Evolutionary conservation across 2,888 invertebrate species (phyloP).

Genomic region (Protodeltote pygarga): DNA sequence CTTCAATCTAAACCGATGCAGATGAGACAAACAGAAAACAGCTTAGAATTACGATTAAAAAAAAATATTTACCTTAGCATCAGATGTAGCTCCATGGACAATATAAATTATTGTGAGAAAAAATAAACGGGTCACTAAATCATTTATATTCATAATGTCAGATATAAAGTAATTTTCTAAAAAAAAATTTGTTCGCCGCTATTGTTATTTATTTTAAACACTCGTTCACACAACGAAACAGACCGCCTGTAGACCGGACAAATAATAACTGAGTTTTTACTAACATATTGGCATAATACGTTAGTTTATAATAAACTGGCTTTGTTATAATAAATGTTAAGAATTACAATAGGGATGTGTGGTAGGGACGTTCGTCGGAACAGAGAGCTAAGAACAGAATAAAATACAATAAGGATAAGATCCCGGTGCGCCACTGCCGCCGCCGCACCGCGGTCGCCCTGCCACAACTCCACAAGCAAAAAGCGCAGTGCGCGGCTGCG

Average conservation of each 20-base stretch:
- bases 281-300: conserved; percentile 74
- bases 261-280: conserved; percentile 61
- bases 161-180: conserved; percentile 40
- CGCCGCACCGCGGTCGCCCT: conserved; percentile 55
- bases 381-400: conserved; percentile 78
- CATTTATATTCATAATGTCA: conserved; percentile 76
- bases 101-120: conserved; percentile 71
- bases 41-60: conserved; percentile 9
- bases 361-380: conserved; percentile 70
- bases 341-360: conserved; percentile 58
- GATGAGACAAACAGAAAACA: too few species aligned
- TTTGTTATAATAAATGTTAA: conserved; percentile 59
- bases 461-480: conserved; percentile 67
- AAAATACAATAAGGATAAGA: conserved; percentile 79
- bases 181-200: conserved; percentile 43
- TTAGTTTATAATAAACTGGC: conserved; percentile 55
- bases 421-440: conserved; percentile 63
- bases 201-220: conserved; percentile 64
- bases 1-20: too few species aligned
- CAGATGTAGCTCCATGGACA: conserved; percentile 68
- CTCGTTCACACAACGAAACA: conserved; percentile 71
- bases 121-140: conserved; percentile 71
- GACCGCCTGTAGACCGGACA: conserved; percentile 60
- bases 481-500: conserved; percentile 52
- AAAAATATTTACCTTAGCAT: conserved; percentile 73